Evolutionary conservation across 2,888 invertebrate species (phyloP).

Genomic region (Tribolium freemani): DNA sequence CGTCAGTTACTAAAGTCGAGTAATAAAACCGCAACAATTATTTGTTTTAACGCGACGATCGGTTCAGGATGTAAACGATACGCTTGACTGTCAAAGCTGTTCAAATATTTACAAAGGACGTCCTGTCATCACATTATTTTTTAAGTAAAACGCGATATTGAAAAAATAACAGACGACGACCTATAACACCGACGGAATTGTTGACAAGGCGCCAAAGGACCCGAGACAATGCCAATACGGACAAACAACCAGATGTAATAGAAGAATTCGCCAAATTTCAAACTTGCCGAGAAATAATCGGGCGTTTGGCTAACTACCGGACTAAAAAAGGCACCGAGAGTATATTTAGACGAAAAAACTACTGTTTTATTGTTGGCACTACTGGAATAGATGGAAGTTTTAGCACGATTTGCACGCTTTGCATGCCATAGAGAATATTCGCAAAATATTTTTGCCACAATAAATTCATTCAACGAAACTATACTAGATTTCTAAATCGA

Average conservation of each 20-base stretch:
- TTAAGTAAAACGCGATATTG: neutral
- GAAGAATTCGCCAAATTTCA: neutral
- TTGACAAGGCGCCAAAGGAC: constrained; percentile 51
- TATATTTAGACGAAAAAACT: constrained; percentile 43
- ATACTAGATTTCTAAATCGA: too few species aligned
- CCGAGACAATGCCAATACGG: constrained; percentile 49
- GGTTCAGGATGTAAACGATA: constrained; percentile 38
- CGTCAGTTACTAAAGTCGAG: constrained; percentile 29
- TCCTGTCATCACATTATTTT: constrained; percentile 18
- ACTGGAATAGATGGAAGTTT: constrained; percentile 4
- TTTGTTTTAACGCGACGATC: constrained; percentile 34
- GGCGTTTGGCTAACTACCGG: constrained; percentile 50
- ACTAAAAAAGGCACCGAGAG: constrained; percentile 50
- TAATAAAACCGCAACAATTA: constrained; percentile 41
- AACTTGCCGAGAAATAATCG: constrained; percentile 33
- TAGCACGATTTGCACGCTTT: neutral
- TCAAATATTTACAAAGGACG: constrained; percentile 34
- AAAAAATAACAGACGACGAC: constrained; percentile 40
- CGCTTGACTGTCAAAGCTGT: constrained; percentile 34
- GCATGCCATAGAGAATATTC: neutral
- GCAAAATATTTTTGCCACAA: neutral
- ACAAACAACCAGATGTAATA: constrained; percentile 19
- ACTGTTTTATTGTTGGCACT: constrained; percentile 32
- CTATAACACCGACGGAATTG: constrained; percentile 51
- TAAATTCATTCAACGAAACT: neutral